Evolutionary conservation across 2,797 vertebrate genomes (phyloP), one percentile per base, ranked within the genome.

Genomic region (Trachops cirrhosus): DNA sequence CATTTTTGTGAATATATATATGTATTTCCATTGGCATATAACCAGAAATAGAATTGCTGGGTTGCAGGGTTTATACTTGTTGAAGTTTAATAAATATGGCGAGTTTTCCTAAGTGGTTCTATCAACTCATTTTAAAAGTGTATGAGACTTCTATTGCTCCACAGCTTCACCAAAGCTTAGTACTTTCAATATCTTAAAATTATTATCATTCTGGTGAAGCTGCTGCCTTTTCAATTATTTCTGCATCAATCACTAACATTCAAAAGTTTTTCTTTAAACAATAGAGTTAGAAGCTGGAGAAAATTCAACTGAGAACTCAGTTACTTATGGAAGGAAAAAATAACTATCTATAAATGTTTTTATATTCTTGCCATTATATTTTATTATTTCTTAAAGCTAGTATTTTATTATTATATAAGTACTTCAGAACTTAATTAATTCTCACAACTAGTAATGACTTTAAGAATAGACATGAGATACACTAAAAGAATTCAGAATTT

Each of bases 401-500:
- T 80, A 11, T 34, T 83, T 94, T 92, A 84, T 62, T 71, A 70
- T 41, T 79, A 46, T 3, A 22, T 83, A 78, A 68, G 3, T 73
- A 83, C 78, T 91, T 96, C 73, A 89, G 18, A 93, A 79, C 1
- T 64, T 77, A 75, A 77, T 85, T 73, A 39, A 77, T 82, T 73
- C 46, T 93, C 29, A 89, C 29, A 83, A 82, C 10, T 88, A 91
- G 22, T 57, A 89, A 59, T 59, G 32, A 80, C 22, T 88, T 88
- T 37, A 87, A 62, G 9, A 85, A 92, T 18, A 88, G 34, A 64
- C 11, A 91, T 50, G 32, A 82, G 18, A 71, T 70, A 83, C 6
- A 86, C 34, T 57, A 64, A 11, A 85, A 96, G 59, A n/a, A 83
- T 68, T 89, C 44, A 84, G 16, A 96, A 79, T 86, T 91, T 82